Evolutionary conservation across 2,888 invertebrate species (phyloP), one percentile per base, ranked within the genome.

Genomic region (Rhagonycha lutea): DNA sequence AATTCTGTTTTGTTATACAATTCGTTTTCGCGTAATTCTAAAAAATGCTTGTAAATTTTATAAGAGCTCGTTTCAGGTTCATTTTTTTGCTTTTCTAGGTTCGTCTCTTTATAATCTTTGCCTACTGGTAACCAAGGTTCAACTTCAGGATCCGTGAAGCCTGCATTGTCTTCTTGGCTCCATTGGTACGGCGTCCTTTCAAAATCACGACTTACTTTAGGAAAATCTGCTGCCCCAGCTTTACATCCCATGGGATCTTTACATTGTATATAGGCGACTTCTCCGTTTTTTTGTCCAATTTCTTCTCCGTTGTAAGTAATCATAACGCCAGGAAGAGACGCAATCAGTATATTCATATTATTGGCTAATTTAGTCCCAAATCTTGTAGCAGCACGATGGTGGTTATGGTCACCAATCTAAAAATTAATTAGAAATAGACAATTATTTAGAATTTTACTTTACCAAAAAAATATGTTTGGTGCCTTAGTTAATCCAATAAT

Each of bases 241-340:
- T 89, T 89, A 29, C 88, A 87, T 0, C 90, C 92, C 10, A 88
- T 89, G 0, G 92, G 92, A 86, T 93, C 93, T 61, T 90, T 76
- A 1, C 87, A 85, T 82, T 89, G 85, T 26, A 87, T 86, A 82
- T 86, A 90, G 0, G 89, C 88, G n/a, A 92, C 90, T 61, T 88
- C 86, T 63, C 88, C 88, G 83, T 94, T 91, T 78, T 89, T 85
- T 92, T 94, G 92, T 0, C 93, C 95, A 68, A 96, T 90, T 88
- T 96, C 95, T 83, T 96, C 95, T 4, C 95, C 96, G 89, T 97
- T 95, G 84, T 98, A 98, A 0, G 95, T 94, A 10, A 97, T 92
- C 24, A 94, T 92, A 5, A 96, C 91, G 61, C 98, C 98, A 2
- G 96, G 97, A 71, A 98, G 88, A 14, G 96, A 89, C 84, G 96